phyloP scores from a whole-genome alignment of 2,797 vertebrate species.

The Hippopotamyrus pictus region DNA sequence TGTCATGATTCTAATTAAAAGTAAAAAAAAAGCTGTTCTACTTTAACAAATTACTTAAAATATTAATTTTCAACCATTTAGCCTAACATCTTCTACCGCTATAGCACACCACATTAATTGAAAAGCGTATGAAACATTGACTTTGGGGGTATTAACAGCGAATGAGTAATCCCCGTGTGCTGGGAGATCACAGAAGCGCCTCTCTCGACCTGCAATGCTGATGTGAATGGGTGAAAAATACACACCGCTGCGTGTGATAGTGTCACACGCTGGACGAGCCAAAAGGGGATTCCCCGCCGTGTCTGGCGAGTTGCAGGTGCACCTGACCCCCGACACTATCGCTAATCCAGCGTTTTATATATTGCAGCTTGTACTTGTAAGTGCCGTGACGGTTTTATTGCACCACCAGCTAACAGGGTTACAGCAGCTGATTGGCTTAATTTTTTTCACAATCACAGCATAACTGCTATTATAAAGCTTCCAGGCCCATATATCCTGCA shows the following conservation, averaged over 20 bases:
- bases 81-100: neutral
- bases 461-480: neutral
- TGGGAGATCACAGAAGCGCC: too few species aligned
- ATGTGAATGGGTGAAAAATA: neutral
- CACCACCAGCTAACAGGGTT: neutral
- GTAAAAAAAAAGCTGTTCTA: neutral
- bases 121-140: neutral
- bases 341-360: neutral
- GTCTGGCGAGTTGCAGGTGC: neutral
- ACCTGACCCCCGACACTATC: neutral
- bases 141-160: neutral
- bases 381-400: neutral
- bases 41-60: neutral
- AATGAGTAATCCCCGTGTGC: neutral
- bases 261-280: neutral
- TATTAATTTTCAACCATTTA: neutral
- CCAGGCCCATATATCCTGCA: neutral
- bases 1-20: neutral
- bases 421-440: neutral
- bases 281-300: neutral
- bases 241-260: neutral
- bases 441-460: neutral
- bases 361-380: neutral
- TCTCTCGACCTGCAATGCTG: neutral
- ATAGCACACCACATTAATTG: slow-evolving; percentile 1